Percentiles rank a stretch among this genome's conserved stretches.
Conservation (phyloP, 2,888 invertebrate species). For the Leptinotarsa tumamoca region DNA sequence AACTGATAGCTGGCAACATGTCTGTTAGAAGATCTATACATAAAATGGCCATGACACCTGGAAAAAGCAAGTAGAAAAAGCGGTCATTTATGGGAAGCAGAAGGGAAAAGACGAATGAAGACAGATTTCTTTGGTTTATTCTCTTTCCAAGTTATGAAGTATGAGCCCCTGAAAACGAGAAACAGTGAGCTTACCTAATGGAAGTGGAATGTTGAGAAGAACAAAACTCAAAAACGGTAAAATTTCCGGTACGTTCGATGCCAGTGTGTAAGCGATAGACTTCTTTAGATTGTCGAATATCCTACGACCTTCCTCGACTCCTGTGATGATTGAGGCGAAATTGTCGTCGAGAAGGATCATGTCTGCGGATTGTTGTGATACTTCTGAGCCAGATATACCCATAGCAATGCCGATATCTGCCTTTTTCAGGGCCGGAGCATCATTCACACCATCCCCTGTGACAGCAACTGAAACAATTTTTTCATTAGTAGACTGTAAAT, state of each 20-base stretch:
- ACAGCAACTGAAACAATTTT: slow-evolving; percentile 76
- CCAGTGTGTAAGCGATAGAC: slow-evolving; percentile 85
- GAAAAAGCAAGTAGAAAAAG: slow-evolving; percentile 36
- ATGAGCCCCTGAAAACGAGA: too few species aligned
- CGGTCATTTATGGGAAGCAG: too few species aligned
- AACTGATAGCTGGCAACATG: slow-evolving; percentile 83
- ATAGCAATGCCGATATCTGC: slow-evolving; percentile 86
- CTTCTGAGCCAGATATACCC: slow-evolving; percentile 83
- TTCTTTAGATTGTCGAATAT: slow-evolving; percentile 90
- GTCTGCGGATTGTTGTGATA: slow-evolving; percentile 89
- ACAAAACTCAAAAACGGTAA: slow-evolving; percentile 84
- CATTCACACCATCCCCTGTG: slow-evolving; percentile 90
- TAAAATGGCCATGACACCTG: slow-evolving; percentile 73
- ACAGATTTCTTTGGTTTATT: too few species aligned
- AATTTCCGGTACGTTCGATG: slow-evolving; percentile 87
- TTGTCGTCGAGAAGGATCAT: slow-evolving; percentile 91
- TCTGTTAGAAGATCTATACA: slow-evolving; percentile 86
- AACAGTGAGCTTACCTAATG: slow-evolving; percentile 68
- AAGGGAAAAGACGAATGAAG: too few species aligned
- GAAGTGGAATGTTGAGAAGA: slow-evolving; percentile 79
- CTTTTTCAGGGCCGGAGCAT: slow-evolving; percentile 85
- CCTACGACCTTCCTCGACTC: slow-evolving; percentile 85
- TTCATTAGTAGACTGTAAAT: not conserved
- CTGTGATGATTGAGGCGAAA: slow-evolving; percentile 88
- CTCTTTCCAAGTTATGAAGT: too few species aligned